Evolutionary conservation across 2,888 invertebrate species (phyloP).

Genomic region (Napeogenes sylphis): DNA sequence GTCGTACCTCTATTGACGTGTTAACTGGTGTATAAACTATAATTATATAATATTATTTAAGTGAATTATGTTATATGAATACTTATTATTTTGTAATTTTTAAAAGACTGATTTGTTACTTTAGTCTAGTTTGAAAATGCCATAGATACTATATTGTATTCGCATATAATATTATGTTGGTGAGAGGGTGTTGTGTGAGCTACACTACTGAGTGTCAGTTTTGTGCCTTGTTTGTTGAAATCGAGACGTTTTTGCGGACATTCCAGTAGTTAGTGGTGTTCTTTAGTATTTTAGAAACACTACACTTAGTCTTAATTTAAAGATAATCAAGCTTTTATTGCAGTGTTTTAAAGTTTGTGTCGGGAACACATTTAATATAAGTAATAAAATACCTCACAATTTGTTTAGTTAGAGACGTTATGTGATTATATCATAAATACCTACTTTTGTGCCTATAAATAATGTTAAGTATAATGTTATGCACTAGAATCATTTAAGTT

Average conservation of each 20-base stretch:
- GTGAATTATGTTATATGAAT: slow-evolving; percentile 47
- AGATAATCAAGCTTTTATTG: slow-evolving; percentile 21
- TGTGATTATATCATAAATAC: slow-evolving; percentile 51
- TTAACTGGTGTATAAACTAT: slow-evolving; percentile 34
- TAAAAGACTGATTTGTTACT: slow-evolving; percentile 78
- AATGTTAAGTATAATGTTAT: slow-evolving; percentile 62
- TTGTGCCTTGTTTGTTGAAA: slow-evolving; percentile 73
- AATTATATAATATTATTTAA: slow-evolving; percentile 39
- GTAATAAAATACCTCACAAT: slow-evolving; percentile 48
- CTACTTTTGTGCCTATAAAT: slow-evolving; percentile 72
- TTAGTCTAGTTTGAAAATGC: slow-evolving; percentile 77
- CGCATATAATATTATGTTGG: slow-evolving; percentile 55
- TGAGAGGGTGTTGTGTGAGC: slow-evolving; percentile 56
- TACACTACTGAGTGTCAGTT: slow-evolving; percentile 61
- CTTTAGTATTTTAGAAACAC: slow-evolving; percentile 43
- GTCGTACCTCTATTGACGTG: slow-evolving; percentile 28
- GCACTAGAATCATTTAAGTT: slow-evolving; percentile 60
- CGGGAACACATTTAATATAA: slow-evolving; percentile 31
- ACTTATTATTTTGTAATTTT: slow-evolving; percentile 67
- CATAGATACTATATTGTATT: slow-evolving; percentile 70
- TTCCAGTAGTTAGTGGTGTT: slow-evolving; percentile 66
- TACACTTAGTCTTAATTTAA: slow-evolving; percentile 22
- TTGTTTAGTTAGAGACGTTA: slow-evolving; percentile 58
- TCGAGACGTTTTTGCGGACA: slow-evolving; percentile 53
- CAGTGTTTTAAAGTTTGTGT: slow-evolving; percentile 30